Conservation (phyloP, 2,113 vertebrate genomes). For the Hipposideros armiger region DNA sequence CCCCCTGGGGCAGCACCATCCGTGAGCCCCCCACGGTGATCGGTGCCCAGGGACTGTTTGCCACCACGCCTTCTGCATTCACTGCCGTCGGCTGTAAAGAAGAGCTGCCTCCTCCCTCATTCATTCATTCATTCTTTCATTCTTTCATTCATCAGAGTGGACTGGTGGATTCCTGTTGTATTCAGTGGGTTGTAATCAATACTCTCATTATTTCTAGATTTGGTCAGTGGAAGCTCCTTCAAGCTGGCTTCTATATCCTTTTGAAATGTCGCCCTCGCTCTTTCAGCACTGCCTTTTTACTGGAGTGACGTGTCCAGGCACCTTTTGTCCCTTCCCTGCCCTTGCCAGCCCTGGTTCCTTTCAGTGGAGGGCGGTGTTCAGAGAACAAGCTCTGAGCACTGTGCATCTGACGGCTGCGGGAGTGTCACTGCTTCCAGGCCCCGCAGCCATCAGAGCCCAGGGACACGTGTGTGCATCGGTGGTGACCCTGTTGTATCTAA, state of each 20-base stretch:
- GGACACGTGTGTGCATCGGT: too few species aligned
- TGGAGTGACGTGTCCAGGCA: not conserved
- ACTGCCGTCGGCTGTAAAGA: not conserved
- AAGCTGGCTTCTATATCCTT: not conserved
- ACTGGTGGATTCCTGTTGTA: not conserved
- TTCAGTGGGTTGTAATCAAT: not conserved
- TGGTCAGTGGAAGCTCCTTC: not conserved
- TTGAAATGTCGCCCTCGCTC: not conserved
- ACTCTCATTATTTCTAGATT: not conserved
- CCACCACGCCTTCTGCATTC: not conserved
- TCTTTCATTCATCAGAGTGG: not conserved
- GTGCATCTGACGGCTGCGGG: accelerated
- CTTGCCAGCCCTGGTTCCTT: not conserved
- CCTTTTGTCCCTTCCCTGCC: not conserved
- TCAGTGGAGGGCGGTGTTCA: not conserved
- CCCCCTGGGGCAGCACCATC: not conserved
- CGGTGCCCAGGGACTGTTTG: not conserved
- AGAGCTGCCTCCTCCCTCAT: not conserved
- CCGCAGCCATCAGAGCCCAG: too few species aligned
- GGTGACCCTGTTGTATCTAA: too few species aligned
- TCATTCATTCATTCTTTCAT: too few species aligned
- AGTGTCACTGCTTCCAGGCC: not conserved
- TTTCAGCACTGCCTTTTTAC: accelerated
- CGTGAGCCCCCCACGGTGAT: not conserved
- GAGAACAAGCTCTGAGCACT: not conserved